Evolutionary conservation across 2,113 vertebrate genomes (phyloP), one percentile per base, ranked within the genome.

Genomic region (Cheilinus undulatus): DNA sequence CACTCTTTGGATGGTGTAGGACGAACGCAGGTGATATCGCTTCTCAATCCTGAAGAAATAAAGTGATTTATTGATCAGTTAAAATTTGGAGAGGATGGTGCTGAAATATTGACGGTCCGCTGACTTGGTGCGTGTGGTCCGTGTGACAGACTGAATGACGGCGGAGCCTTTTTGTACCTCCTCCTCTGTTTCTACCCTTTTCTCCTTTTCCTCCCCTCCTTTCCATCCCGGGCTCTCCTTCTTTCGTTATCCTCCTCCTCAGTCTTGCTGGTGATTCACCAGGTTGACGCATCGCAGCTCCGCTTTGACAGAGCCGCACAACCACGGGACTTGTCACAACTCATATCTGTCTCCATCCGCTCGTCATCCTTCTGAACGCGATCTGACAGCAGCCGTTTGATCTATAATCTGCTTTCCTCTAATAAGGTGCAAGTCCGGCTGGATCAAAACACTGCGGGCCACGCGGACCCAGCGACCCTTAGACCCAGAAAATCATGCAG

Each of bases 141-240:
- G 67, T 86, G 68, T 92, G 92, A 92, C 82, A 88, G 90, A 87
- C 84, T 85, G 90, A 90, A 63, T 83, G 89, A 92, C 89, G 82
- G 89, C 82, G 86, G 73, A 87, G 87, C 77, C 77, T 90, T 91
- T 92, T 91, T 93, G 91, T 93, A 93, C 71, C 82, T 80, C 75
- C 62, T 51, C 36, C 56, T 68, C 71, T 61, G 62, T 26, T 49
- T 72, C 69, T 20, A 62, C 73, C 57, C 20, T 68, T 74, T 65
- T 53, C 69, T 80, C 69, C 49, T 28, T 43, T 62, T 58, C 58
- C 63, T 75, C 69, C 59, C 57, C 59, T 81, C 76, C 69, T 64
- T 62, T 50, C 64, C 76, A 73, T 73, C 68, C 62, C 66, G 27
- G 51, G 69, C 45, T 83, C 75, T 58, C 38, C 72, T 65, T 71